These are phyloP conservation scores for Eupithecia tripunctaria DNA, from an alignment of 2,888 invertebrate genomes.

Conservation along the genomic window DNA sequence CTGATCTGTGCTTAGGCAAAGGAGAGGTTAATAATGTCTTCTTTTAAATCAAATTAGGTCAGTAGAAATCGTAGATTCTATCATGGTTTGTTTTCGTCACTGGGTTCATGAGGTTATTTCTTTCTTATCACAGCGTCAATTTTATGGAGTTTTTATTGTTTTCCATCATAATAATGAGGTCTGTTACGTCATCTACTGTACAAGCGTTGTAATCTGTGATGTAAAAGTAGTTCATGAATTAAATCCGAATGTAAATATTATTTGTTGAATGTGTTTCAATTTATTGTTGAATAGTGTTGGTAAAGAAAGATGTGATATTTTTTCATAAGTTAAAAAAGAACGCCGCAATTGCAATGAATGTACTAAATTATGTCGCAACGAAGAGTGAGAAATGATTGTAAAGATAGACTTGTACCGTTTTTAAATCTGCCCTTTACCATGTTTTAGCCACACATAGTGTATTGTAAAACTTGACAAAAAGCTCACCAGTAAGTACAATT, in stretches of 20 bases:
- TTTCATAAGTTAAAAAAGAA: constrained; percentile 1
- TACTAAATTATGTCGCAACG: neutral
- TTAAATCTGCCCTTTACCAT: neutral
- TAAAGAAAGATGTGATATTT: constrained; percentile 10
- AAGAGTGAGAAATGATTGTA: constrained; percentile 1
- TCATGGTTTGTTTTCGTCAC: constrained; percentile 61
- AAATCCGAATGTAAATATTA: constrained; percentile 3
- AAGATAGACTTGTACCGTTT: constrained; percentile 3
- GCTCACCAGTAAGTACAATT: neutral
- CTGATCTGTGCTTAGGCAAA: no score
- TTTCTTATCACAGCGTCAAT: constrained; percentile 45
- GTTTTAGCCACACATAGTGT: neutral
- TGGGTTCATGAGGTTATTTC: constrained; percentile 54
- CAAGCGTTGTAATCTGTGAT: neutral
- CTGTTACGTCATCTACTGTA: neutral
- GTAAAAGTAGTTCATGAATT: neutral
- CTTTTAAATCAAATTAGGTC: constrained; percentile 37
- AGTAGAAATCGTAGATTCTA: constrained; percentile 51
- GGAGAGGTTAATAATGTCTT: constrained; percentile 23
- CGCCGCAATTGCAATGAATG: constrained; percentile 2
- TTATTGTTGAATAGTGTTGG: constrained; percentile 7
- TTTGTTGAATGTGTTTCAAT: neutral
- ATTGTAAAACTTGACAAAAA: neutral
- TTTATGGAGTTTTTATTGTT: constrained; percentile 44
- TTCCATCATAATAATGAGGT: constrained; percentile 41